Conservation (phyloP, 2,888 invertebrate genomes). For the Isotomurus palustris region DNA sequence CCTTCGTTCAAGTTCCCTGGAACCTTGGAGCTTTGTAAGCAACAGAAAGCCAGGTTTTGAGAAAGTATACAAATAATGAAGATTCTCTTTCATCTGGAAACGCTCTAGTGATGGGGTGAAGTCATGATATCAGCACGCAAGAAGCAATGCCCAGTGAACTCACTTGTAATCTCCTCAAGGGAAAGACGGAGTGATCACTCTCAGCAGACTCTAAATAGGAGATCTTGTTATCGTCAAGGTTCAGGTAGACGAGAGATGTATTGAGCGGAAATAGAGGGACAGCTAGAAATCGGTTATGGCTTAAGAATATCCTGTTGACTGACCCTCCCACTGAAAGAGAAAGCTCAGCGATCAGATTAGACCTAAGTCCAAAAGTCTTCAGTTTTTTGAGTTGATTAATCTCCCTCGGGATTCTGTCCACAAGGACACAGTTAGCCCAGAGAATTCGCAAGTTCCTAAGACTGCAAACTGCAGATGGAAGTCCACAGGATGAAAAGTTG, state of each 20-base stretch:
- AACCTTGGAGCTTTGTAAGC: no score
- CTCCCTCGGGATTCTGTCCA: conserved; percentile 13
- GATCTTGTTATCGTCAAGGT: conserved; percentile 4
- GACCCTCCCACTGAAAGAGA: not conserved
- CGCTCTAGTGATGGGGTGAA: no score
- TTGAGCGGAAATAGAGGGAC: conserved; percentile 6
- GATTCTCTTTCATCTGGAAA: no score
- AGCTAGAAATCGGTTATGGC: conserved; percentile 12
- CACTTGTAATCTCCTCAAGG: no score
- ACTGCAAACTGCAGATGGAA: conserved; percentile 16
- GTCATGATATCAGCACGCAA: no score
- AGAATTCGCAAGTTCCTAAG: conserved; percentile 12
- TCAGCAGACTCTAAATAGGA: not conserved
- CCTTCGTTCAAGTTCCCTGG: no score
- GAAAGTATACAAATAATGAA: no score
- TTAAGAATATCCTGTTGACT: not conserved
- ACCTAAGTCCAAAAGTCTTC: conserved; percentile 10
- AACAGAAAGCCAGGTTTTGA: no score
- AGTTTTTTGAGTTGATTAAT: conserved; percentile 11
- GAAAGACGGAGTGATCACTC: no score
- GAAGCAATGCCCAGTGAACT: no score
- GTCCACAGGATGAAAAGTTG: conserved; percentile 7
- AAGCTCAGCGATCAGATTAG: conserved; percentile 7
- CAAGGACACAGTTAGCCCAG: conserved; percentile 12
- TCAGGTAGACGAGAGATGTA: conserved; percentile 8